phyloP scores from a whole-genome alignment of 1,140 invertebrate species.

The Palaemon carinicauda region DNA sequence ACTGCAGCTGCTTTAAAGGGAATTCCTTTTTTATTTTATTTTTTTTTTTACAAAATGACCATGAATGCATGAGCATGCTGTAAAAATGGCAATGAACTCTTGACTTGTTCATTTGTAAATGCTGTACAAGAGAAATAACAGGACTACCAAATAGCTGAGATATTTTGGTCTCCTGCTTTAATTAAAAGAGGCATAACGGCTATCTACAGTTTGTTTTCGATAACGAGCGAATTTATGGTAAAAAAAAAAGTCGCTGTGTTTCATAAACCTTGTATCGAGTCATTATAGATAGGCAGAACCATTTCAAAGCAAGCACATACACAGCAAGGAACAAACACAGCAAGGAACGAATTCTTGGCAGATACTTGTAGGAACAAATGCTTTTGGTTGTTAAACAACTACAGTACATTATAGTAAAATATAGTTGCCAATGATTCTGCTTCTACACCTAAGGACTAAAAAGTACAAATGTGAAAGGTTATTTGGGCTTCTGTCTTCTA shows the following conservation, averaged over 20 bases:
- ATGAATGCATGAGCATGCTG: too few relatives aligned
- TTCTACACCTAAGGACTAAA: too few relatives aligned
- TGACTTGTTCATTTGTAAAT: background rate
- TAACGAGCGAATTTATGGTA: background rate
- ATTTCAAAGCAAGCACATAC: conserved; percentile 10
- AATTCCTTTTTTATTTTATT: too few relatives aligned
- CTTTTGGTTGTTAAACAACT: too few relatives aligned
- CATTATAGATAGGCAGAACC: background rate
- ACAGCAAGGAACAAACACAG: background rate
- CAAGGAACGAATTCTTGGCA: background rate
- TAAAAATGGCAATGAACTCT: too few relatives aligned
- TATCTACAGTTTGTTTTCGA: background rate
- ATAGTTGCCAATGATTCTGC: too few relatives aligned
- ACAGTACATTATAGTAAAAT: too few relatives aligned
- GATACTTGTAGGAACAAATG: background rate
- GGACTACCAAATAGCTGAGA: background rate
- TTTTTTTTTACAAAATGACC: too few relatives aligned
- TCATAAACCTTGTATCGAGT: conserved; percentile 22
- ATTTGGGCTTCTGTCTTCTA: too few relatives aligned
- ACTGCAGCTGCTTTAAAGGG: too few relatives aligned
- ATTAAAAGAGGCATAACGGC: background rate
- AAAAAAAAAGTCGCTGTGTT: conserved; percentile 14
- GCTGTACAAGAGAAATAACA: background rate
- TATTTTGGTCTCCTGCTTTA: background rate
- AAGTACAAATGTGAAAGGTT: background rate